Percentiles rank a stretch among this genome's conserved stretches.
Evolutionary conservation across 2,888 invertebrate species (phyloP).

Genomic region (Ceratothoa steindachneri): DNA sequence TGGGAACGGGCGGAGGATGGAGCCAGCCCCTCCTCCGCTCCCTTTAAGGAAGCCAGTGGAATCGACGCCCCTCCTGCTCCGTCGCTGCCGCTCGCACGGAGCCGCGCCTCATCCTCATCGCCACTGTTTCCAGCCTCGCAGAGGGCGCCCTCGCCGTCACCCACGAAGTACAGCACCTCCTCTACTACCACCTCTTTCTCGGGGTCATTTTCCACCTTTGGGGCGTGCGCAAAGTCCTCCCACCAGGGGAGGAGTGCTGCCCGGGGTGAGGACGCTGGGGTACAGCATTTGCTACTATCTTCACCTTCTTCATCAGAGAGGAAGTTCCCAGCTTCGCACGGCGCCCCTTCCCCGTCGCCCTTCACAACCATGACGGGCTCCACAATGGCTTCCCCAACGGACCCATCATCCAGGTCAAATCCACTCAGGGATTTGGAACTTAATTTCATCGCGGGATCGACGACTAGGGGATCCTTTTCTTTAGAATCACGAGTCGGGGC

Average conservation of each 20-base stretch:
- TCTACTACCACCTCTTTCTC: constrained; percentile 50
- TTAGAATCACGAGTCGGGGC: no score
- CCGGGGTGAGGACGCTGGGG: constrained; percentile 46
- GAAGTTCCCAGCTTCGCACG: constrained; percentile 71
- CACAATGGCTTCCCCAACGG: constrained; percentile 67
- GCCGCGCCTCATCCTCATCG: constrained; percentile 50
- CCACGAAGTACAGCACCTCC: constrained; percentile 49
- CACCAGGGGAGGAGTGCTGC: constrained; percentile 31
- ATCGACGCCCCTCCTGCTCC: neutral
- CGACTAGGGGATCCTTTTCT: neutral
- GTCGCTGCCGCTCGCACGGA: neutral
- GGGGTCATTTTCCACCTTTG: constrained; percentile 13
- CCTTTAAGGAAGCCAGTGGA: neutral
- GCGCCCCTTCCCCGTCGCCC: constrained; percentile 68
- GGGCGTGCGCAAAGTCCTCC: constrained; percentile 32
- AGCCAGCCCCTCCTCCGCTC: neutral
- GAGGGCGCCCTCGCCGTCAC: constrained; percentile 50
- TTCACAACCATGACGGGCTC: constrained; percentile 67
- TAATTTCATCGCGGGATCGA: neutral
- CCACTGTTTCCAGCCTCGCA: constrained; percentile 56
- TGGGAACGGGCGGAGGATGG: neutral
- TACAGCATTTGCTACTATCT: constrained; percentile 49
- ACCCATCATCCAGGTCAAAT: neutral
- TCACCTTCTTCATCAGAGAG: constrained; percentile 50
- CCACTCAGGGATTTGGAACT: neutral